Evolutionary conservation across 1,140 invertebrate genomes (phyloP).

Genomic region (Drosophila pallidifrons): DNA sequence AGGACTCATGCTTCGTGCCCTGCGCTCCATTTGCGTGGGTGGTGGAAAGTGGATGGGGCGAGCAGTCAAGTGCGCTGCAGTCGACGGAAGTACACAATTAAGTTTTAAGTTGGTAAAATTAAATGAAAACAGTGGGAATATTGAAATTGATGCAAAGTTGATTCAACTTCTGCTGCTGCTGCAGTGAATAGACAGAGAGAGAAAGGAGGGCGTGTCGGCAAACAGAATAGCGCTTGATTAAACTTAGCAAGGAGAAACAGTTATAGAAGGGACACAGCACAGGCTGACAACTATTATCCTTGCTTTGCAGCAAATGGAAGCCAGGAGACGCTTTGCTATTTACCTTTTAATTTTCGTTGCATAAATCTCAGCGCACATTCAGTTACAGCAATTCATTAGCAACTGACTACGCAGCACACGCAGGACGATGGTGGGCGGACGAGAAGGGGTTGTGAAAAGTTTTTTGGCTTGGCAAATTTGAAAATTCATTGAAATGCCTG

Average conservation of each 20-base stretch:
- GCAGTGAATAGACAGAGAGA: background rate
- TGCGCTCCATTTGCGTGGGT: too few relatives aligned
- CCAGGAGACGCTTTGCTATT: constrained; percentile 55
- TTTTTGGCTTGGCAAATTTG: constrained; percentile 65
- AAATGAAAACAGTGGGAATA: constrained; percentile 83
- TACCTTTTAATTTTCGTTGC: constrained; percentile 79
- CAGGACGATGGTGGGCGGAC: background rate
- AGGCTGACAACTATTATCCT: constrained; percentile 48
- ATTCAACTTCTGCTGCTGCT: constrained; percentile 41
- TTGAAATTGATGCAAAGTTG: constrained; percentile 83
- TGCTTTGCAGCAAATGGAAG: constrained; percentile 35
- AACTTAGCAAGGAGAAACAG: constrained; percentile 48
- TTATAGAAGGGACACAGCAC: background rate
- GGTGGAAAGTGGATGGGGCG: background rate
- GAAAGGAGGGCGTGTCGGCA: constrained; percentile 32
- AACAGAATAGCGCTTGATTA: constrained; percentile 79
- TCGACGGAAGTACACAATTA: constrained; percentile 76
- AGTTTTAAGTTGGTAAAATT: constrained; percentile 82
- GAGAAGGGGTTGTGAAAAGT: constrained; percentile 23
- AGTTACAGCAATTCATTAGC: constrained; percentile 81
- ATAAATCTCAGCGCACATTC: constrained; percentile 71
- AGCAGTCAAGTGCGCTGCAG: constrained; percentile 44
- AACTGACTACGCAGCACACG: constrained; percentile 31
- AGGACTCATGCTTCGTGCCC: background rate
- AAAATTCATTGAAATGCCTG: constrained; percentile 80